phyloP scores from a whole-genome alignment of 2,888 invertebrate species.

The Drosophila phalerata region DNA sequence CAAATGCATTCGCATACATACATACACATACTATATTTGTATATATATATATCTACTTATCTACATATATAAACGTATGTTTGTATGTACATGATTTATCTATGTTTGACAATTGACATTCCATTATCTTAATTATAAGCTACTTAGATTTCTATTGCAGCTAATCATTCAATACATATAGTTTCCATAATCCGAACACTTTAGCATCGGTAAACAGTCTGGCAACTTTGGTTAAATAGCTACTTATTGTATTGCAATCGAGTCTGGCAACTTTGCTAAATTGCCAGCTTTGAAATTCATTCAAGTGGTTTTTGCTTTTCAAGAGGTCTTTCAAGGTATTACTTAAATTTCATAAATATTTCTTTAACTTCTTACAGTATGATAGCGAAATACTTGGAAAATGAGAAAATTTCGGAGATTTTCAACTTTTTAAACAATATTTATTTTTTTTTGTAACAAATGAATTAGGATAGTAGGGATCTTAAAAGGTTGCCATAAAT shows the following conservation, averaged over 20 bases:
- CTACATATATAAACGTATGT: not conserved
- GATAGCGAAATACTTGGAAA: too few relatives aligned
- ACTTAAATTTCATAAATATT: not conserved
- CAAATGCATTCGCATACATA: constrained; percentile 26
- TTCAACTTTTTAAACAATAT: too few relatives aligned
- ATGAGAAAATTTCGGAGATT: too few relatives aligned
- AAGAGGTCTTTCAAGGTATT: too few relatives aligned
- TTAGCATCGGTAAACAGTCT: constrained; percentile 1
- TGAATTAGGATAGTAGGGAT: too few relatives aligned
- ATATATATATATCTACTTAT: not conserved
- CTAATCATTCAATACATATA: constrained; percentile 11
- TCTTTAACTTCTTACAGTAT: not conserved
- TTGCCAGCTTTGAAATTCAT: not conserved
- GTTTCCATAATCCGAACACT: constrained; percentile 6
- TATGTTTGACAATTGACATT: not conserved
- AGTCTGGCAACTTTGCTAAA: constrained; percentile 6
- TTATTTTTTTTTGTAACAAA: too few relatives aligned
- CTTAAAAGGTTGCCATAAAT: too few relatives aligned
- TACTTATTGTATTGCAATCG: not conserved
- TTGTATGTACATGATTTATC: not conserved
- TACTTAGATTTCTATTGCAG: not conserved
- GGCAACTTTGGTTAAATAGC: constrained; percentile 2
- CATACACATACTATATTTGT: not conserved
- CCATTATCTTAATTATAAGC: not conserved
- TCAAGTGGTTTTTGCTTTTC: not conserved